These are phyloP conservation scores for Thalassarche chlororhynchos DNA, from an alignment of 2,113 vertebrate species.

Conservation along the genomic window DNA sequence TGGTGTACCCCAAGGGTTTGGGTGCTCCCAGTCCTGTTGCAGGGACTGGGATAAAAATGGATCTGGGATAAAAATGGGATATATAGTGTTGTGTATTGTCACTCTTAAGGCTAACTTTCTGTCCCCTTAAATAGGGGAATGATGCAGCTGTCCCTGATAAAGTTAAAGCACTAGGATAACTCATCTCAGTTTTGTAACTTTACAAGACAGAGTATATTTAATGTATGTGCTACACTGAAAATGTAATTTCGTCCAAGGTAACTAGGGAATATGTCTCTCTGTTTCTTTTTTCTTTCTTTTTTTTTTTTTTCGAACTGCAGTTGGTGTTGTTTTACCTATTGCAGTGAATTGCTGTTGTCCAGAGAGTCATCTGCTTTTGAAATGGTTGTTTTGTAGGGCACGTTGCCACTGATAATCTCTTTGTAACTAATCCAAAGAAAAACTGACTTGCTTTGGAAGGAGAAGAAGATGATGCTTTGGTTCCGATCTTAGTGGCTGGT, in stretches of 20 bases:
- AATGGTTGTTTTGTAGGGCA: background rate
- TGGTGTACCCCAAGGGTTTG: background rate
- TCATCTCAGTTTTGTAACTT: background rate
- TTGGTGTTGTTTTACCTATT: background rate
- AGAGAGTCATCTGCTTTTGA: background rate
- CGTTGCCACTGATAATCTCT: background rate
- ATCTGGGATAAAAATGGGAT: background rate
- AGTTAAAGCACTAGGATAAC: background rate
- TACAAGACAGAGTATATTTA: background rate
- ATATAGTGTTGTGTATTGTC: background rate
- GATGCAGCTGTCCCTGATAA: background rate
- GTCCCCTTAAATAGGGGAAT: background rate
- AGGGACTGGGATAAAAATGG: background rate
- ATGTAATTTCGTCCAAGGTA: background rate
- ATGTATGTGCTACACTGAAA: background rate
- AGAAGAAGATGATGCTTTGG: background rate
- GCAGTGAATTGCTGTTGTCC: background rate
- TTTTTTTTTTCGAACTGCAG: background rate
- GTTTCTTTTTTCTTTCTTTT: fast-evolving
- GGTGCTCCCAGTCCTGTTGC: background rate
- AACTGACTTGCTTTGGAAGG: background rate
- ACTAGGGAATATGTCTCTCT: background rate
- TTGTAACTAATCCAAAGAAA: background rate
- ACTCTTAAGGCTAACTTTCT: background rate
- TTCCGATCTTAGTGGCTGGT: background rate